phyloP scores from a whole-genome alignment of 2,113 vertebrate genomes.

The Shinisaurus crocodilurus region DNA sequence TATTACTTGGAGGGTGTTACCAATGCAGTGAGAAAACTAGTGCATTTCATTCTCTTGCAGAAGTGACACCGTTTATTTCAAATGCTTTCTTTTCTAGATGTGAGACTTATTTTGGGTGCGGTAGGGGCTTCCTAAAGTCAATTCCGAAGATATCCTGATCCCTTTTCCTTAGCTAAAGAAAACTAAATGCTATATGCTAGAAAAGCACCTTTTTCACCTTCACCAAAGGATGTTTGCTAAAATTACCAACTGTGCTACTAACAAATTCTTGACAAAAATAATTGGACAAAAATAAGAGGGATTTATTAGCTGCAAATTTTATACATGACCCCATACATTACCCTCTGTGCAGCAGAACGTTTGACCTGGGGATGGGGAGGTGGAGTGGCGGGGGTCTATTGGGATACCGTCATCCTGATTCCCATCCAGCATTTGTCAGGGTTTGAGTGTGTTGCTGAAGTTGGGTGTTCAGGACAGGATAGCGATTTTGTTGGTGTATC shows the following conservation, averaged over 20 bases:
- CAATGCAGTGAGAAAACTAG: background rate
- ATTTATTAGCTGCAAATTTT: background rate
- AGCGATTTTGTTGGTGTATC: too few relatives aligned
- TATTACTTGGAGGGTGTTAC: background rate
- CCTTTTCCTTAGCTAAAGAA: slow-evolving; percentile 50
- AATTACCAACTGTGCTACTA: background rate
- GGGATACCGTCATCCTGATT: too few relatives aligned
- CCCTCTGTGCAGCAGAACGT: too few relatives aligned
- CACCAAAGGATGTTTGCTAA: background rate
- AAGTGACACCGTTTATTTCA: background rate
- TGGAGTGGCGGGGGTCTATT: too few relatives aligned
- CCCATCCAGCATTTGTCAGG: too few relatives aligned
- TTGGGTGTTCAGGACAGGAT: too few relatives aligned
- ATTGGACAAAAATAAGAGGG: background rate
- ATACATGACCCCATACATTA: background rate
- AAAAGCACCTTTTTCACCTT: background rate
- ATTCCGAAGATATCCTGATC: slow-evolving; percentile 37
- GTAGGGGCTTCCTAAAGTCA: slow-evolving; percentile 46
- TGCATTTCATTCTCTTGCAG: background rate
- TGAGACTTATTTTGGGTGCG: background rate
- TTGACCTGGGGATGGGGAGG: too few relatives aligned
- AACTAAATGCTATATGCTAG: slow-evolving; percentile 36
- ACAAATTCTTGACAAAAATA: background rate
- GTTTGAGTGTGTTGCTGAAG: too few relatives aligned
- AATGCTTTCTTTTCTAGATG: slow-evolving; percentile 16